These are phyloP conservation scores for Priocnemis perturbator DNA, from an alignment of 2,888 invertebrate species.

Conservation along the genomic window DNA sequence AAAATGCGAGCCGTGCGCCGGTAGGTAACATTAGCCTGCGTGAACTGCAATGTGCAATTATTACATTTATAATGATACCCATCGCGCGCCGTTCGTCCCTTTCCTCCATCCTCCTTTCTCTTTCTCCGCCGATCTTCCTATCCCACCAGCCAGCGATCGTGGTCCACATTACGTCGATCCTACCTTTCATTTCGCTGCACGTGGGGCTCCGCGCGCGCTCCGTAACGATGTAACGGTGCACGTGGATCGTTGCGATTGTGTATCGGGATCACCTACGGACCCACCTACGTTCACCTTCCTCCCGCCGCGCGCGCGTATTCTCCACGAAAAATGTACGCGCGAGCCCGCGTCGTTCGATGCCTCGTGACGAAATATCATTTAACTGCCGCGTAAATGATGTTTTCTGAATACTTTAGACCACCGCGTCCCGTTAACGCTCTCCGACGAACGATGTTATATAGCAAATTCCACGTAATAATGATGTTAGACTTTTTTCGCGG, in stretches of 20 bases:
- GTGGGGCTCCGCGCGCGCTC: no score
- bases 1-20: no score
- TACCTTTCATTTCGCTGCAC: conserved; percentile 43
- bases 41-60: conserved; percentile 23
- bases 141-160: neutral
- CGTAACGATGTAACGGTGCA: conserved; percentile 22
- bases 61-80: conserved; percentile 19
- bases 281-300: conserved; percentile 53
- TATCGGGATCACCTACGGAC: conserved; percentile 40
- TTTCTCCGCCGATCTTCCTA: conserved; percentile 5
- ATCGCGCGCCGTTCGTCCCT: conserved; percentile 20
- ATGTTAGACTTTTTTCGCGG: no score
- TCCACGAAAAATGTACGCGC: no score
- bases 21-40: no score
- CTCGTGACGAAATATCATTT: no score
- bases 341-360: no score
- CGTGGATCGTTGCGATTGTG: conserved; percentile 39
- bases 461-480: no score
- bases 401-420: no score
- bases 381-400: no score
- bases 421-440: no score
- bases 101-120: conserved; percentile 12
- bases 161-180: conserved; percentile 22
- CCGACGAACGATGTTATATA: no score
- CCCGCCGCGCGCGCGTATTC: neutral